phyloP scores from a whole-genome alignment of 2,888 invertebrate species.

The Drosophila flavopinicola region DNA sequence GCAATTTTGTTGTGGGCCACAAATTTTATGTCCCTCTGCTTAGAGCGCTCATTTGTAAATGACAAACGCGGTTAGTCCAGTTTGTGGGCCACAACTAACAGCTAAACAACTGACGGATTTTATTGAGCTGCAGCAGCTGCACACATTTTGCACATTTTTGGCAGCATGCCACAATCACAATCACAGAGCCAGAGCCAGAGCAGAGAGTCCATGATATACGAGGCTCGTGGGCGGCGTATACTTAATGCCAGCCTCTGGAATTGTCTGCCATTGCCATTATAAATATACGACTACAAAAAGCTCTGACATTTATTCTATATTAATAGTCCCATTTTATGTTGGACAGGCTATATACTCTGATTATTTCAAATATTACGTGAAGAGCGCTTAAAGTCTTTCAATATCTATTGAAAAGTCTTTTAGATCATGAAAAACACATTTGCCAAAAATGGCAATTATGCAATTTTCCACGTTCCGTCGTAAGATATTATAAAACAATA shows the following conservation, averaged over 20 bases:
- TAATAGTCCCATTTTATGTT: conserved; percentile 15
- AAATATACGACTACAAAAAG: conserved; percentile 7
- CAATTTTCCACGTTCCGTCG: too few species aligned
- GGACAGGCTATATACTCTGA: conserved; percentile 1
- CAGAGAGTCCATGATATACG: conserved; percentile 9
- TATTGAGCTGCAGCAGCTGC: conserved; percentile 37
- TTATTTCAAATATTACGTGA: conserved; percentile 12
- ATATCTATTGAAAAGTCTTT: background rate
- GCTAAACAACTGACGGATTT: conserved; percentile 22
- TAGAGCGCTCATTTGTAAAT: conserved; percentile 61
- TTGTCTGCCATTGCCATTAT: conserved; percentile 1
- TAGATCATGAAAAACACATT: too few species aligned
- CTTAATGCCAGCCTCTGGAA: conserved; percentile 21
- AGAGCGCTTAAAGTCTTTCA: background rate
- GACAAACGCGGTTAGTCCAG: conserved; percentile 38
- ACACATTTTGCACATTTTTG: conserved; percentile 9
- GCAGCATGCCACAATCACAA: conserved; percentile 12
- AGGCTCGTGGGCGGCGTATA: conserved; percentile 42
- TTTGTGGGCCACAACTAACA: too few species aligned
- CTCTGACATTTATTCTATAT: conserved; percentile 22
- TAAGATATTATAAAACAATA: too few species aligned
- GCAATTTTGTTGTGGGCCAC: conserved; percentile 9
- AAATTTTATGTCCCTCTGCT: conserved; percentile 44
- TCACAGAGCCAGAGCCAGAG: too few species aligned
- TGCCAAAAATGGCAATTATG: too few species aligned